Percentiles rank a stretch among this genome's conserved stretches.
These are phyloP conservation scores for Drosophila bunnanda DNA, from an alignment of 2,888 invertebrate genomes.

Conservation along the genomic window DNA sequence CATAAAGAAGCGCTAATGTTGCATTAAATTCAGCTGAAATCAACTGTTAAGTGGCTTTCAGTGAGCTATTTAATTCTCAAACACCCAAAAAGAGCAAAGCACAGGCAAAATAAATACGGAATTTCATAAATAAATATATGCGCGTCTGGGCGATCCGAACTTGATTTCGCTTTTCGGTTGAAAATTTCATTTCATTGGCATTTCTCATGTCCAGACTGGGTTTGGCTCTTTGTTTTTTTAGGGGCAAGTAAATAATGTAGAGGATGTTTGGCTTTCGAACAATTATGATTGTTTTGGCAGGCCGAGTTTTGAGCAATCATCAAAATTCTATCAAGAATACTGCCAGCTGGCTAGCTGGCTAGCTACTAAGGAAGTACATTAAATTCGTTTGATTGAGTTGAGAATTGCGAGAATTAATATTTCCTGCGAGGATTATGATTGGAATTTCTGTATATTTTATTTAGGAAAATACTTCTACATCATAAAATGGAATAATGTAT, in stretches of 20 bases:
- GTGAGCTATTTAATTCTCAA: slow-evolving; percentile 76
- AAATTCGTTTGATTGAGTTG: slow-evolving; percentile 13
- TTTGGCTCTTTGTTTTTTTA: slow-evolving; percentile 33
- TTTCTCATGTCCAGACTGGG: not conserved
- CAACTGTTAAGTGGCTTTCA: slow-evolving; percentile 78
- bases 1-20: slow-evolving; percentile 73
- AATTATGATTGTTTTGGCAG: slow-evolving; percentile 44
- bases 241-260: slow-evolving; percentile 29
- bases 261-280: slow-evolving; percentile 16
- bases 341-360: slow-evolving; percentile 8
- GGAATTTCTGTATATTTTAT: not conserved
- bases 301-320: slow-evolving; percentile 27
- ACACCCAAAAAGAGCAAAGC: slow-evolving; percentile 46
- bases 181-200: slow-evolving; percentile 14
- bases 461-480: not conserved
- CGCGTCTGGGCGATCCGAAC: slow-evolving; percentile 50
- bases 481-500: not conserved
- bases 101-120: slow-evolving; percentile 51
- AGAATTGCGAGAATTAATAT: not conserved
- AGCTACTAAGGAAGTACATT: slow-evolving; percentile 24
- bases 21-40: slow-evolving; percentile 79
- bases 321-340: slow-evolving; percentile 12
- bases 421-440: slow-evolving; percentile 6
- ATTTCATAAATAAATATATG: slow-evolving; percentile 65
- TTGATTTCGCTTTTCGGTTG: slow-evolving; percentile 29